A percentile compares a stretch with the other conserved stretches of the same genome.
These are phyloP conservation scores for Oceanites oceanicus DNA, from an alignment of 2,113 vertebrate species.

Conservation along the genomic window DNA sequence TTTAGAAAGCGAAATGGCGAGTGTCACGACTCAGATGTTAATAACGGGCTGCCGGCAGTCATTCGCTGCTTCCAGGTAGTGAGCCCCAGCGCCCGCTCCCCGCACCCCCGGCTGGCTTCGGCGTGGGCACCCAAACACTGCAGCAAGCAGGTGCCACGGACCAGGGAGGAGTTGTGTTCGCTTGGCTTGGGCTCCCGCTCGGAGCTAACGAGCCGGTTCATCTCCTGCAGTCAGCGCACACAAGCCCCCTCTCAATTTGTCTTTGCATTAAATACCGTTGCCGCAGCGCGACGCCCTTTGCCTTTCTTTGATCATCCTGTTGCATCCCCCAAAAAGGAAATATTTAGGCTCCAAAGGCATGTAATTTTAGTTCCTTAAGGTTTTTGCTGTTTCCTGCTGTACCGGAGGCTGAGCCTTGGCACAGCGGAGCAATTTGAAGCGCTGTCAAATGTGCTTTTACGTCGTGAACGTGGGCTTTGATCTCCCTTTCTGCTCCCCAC, in stretches of 20 bases:
- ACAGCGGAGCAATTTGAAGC: neutral
- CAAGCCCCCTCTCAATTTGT: neutral
- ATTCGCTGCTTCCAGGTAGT: constrained; percentile 84
- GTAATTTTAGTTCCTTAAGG: neutral
- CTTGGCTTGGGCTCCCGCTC: neutral
- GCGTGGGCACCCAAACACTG: constrained; percentile 50
- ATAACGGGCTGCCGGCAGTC: constrained; percentile 62
- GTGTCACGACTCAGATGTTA: constrained; percentile 21
- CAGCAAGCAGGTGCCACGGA: constrained; percentile 56
- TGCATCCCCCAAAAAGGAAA: neutral
- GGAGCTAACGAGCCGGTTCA: neutral
- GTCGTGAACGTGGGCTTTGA: neutral
- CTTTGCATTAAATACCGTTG: neutral
- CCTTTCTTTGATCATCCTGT: neutral
- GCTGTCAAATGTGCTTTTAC: neutral
- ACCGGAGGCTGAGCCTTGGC: neutral
- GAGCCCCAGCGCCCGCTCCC: neutral
- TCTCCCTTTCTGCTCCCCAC: neutral
- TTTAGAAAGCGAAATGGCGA: constrained; percentile 63
- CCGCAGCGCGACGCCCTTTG: neutral
- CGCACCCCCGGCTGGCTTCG: neutral
- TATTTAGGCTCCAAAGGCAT: neutral
- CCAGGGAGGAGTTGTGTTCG: neutral
- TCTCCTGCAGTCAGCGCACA: neutral
- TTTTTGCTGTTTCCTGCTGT: neutral